These are phyloP conservation scores for Girardinus metallicus DNA, from an alignment of 2,797 vertebrate species.

Conservation along the genomic window DNA sequence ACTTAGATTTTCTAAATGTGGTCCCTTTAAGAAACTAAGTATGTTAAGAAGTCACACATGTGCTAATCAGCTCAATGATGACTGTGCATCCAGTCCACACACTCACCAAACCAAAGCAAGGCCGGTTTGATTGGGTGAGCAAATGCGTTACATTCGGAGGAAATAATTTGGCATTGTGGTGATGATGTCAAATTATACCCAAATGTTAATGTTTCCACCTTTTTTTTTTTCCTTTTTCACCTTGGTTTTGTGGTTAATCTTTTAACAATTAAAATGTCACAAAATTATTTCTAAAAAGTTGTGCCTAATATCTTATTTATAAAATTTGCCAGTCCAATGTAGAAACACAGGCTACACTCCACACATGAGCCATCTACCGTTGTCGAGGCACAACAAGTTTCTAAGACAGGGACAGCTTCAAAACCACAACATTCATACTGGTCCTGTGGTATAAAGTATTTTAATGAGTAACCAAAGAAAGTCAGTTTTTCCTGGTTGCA, in stretches of 20 bases:
- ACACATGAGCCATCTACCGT: background rate
- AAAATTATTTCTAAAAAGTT: background rate
- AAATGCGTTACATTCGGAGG: background rate
- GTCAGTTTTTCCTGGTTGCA: background rate
- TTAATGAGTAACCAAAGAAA: background rate
- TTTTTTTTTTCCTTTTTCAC: background rate
- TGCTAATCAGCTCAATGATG: constrained; percentile 5
- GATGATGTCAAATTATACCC: background rate
- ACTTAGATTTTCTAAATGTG: background rate
- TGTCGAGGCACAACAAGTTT: background rate
- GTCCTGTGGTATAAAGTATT: background rate
- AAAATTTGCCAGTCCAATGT: background rate
- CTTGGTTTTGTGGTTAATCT: background rate
- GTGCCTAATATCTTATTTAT: no score
- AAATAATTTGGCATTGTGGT: no score
- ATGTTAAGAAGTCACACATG: constrained; percentile 18
- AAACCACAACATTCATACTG: background rate
- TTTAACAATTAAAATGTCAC: background rate
- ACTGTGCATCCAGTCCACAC: constrained; percentile 1
- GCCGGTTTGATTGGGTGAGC: background rate
- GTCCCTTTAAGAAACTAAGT: background rate
- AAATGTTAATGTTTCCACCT: background rate
- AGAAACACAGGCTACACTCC: background rate
- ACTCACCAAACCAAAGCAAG: background rate
- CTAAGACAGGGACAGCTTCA: background rate